Evolutionary conservation across 2,797 vertebrate genomes (phyloP).

Genomic region (Glyptemys insculpta): DNA sequence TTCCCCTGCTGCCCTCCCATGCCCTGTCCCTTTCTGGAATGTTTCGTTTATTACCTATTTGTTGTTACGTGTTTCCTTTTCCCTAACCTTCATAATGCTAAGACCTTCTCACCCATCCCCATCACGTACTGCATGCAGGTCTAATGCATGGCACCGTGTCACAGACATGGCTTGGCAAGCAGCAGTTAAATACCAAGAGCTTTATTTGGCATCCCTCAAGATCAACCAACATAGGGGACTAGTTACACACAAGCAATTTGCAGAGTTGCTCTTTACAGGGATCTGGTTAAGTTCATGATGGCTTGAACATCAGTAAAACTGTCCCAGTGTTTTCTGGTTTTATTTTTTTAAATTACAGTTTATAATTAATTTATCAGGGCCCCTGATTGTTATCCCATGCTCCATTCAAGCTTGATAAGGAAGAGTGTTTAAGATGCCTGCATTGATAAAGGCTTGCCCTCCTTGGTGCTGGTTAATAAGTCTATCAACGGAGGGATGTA

Average conservation of each 20-base stretch:
- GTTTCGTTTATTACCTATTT: accelerated
- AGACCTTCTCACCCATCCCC: too few species aligned
- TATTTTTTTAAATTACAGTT: slow-evolving; percentile 81
- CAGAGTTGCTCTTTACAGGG: not conserved
- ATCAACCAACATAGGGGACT: not conserved
- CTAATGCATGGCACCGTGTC: not conserved
- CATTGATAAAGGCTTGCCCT: slow-evolving; percentile 78
- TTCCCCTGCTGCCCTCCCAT: not conserved
- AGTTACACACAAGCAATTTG: not conserved
- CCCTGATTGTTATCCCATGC: slow-evolving; percentile 85
- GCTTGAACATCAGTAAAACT: slow-evolving; percentile 69
- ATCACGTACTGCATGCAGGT: not conserved
- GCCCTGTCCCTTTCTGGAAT: accelerated
- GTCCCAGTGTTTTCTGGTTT: slow-evolving; percentile 70
- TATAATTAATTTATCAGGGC: slow-evolving; percentile 87
- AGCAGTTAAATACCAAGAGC: not conserved
- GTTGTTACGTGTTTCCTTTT: not conserved
- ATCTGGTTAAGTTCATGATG: not conserved
- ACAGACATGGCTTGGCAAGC: not conserved
- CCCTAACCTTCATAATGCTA: not conserved
- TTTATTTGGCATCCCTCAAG: not conserved
- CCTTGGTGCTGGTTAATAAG: slow-evolving; percentile 84
- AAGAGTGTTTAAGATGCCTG: slow-evolving; percentile 82
- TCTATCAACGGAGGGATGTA: slow-evolving; percentile 80
- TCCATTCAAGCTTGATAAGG: slow-evolving; percentile 82